Evolutionary conservation across 2,797 vertebrate genomes (phyloP).

Genomic region (Rousettus madagascariensis): DNA sequence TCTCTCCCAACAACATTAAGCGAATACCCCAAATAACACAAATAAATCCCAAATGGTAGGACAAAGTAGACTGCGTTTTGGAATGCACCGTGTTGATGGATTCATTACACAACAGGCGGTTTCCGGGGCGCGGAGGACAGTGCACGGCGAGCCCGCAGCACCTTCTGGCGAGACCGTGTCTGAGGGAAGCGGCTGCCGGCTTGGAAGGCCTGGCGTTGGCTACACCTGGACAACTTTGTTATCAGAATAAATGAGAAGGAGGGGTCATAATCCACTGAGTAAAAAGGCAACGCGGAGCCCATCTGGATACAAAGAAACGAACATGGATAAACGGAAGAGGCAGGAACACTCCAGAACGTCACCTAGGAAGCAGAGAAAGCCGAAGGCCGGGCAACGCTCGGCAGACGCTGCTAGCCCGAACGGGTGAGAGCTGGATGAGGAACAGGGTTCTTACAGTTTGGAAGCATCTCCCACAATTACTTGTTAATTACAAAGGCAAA

Average conservation of each 20-base stretch:
- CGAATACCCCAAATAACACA: not conserved
- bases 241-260: not conserved
- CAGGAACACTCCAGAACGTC: not conserved
- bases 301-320: not conserved
- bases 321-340: fast-evolving
- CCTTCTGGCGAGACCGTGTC: not conserved
- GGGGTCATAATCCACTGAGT: not conserved
- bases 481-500: not conserved
- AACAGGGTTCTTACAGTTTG: not conserved
- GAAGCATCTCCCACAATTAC: not conserved
- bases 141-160: not conserved
- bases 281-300: not conserved
- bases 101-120: not conserved
- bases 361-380: fast-evolving
- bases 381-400: fast-evolving
- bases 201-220: not conserved
- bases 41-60: not conserved
- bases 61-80: not conserved
- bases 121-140: not conserved
- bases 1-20: not conserved
- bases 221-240: not conserved
- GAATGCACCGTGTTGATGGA: not conserved
- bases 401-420: fast-evolving
- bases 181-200: not conserved
- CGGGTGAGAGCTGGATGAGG: not conserved